Evolutionary conservation across 1,140 invertebrate species (phyloP).

Genomic region (Neodiprion fabricii): DNA sequence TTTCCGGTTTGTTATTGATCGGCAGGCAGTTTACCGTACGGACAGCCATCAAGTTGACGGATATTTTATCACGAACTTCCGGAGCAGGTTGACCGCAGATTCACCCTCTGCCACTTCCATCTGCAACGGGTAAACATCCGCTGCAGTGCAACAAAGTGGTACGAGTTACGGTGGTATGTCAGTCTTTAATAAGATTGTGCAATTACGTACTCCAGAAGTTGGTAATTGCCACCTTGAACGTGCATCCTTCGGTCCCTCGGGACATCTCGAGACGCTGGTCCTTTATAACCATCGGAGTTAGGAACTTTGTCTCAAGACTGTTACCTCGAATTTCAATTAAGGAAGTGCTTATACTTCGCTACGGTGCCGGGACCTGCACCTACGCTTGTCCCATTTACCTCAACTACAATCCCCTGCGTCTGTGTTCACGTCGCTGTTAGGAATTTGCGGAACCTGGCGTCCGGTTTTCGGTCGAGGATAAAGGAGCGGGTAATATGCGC

Average conservation of each 20-base stretch:
- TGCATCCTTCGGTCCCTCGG: not conserved
- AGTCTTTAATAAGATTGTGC: not conserved
- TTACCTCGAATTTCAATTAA: conserved; percentile 1
- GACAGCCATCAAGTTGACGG: too few species aligned
- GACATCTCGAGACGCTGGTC: conserved; percentile 6
- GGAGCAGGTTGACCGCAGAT: too few species aligned
- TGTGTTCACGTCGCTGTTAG: not conserved
- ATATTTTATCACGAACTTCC: too few species aligned
- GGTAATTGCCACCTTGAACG: not conserved
- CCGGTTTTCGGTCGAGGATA: not conserved
- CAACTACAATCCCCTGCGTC: not conserved
- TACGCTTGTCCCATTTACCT: not conserved
- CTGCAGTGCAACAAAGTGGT: too few species aligned
- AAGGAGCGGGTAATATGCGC: too few species aligned
- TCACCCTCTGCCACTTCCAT: too few species aligned
- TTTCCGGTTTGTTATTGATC: too few species aligned
- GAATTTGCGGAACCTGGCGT: conserved; percentile 1
- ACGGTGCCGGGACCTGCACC: too few species aligned
- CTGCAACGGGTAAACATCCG: too few species aligned
- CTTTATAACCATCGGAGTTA: not conserved
- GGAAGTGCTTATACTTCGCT: not conserved
- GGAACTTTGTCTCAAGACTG: not conserved
- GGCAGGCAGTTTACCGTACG: too few species aligned
- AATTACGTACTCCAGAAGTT: not conserved
- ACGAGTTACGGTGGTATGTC: too few species aligned